Percentiles rank a stretch among this genome's conserved stretches.
phyloP scores from a whole-genome alignment of 2,888 invertebrate genomes.

The Mesorhabditis sp. region DNA sequence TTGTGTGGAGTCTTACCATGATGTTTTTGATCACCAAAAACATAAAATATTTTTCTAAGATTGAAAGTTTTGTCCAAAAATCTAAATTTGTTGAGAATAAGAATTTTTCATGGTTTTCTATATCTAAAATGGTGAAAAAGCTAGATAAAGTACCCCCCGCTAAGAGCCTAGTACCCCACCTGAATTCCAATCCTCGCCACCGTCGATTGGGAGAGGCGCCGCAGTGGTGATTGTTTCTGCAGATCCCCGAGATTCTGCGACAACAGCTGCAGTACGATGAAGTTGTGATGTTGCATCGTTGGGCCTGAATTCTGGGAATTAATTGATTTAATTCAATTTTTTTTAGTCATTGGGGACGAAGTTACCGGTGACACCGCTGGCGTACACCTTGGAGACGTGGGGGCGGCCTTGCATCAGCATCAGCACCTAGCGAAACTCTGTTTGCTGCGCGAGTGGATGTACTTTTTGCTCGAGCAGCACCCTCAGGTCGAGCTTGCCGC shows the following conservation, averaged over 20 bases:
- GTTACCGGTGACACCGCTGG: constrained; percentile 27
- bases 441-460: not conserved
- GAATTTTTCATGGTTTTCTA: no score
- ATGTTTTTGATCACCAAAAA: no score
- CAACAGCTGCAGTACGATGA: constrained; percentile 43
- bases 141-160: constrained; percentile 7
- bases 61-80: no score
- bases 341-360: not conserved
- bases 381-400: constrained; percentile 37
- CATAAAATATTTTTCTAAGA: no score
- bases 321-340: no score
- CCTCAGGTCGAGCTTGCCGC: constrained; percentile 30
- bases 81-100: no score
- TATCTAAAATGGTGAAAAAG: not conserved
- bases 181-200: constrained; percentile 30
- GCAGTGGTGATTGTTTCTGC: constrained; percentile 33
- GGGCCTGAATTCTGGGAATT: not conserved
- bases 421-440: constrained; percentile 14
- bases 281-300: not conserved
- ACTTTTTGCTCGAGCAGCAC: constrained; percentile 43
- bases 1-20: not conserved
- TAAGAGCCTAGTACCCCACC: constrained; percentile 15
- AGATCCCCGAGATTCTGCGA: constrained; percentile 45
- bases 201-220: constrained; percentile 29
- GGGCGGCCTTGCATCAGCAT: constrained; percentile 38